These are phyloP conservation scores for Myotis vivesi DNA, from an alignment of 2,797 vertebrate genomes.

Conservation along the genomic window DNA sequence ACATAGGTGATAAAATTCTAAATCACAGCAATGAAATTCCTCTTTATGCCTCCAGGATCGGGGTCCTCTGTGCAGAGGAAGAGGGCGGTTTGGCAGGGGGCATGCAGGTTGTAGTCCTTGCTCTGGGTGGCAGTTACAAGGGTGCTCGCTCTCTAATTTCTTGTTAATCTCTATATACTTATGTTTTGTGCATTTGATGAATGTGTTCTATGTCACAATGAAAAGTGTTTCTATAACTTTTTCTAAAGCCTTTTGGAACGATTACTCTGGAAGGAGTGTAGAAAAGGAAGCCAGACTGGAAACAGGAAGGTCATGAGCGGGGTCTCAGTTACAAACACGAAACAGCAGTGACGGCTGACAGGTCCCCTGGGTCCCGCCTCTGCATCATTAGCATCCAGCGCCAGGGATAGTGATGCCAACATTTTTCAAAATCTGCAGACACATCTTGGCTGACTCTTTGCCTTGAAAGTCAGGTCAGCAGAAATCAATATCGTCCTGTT, in stretches of 20 bases:
- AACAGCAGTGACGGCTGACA: neutral
- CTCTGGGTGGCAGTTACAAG: neutral
- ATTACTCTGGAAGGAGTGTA: neutral
- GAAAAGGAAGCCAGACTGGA: neutral
- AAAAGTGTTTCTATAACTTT: neutral
- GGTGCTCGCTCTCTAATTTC: neutral
- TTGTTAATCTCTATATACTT: neutral
- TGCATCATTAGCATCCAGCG: neutral
- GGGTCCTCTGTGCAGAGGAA: neutral
- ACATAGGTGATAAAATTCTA: neutral
- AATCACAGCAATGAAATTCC: neutral
- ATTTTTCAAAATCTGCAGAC: constrained; percentile 42
- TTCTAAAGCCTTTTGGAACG: neutral
- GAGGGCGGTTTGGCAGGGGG: neutral
- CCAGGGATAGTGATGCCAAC: neutral
- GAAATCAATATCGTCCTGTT: constrained; percentile 22
- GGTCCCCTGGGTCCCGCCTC: neutral
- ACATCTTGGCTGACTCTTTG: neutral
- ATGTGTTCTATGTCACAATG: neutral
- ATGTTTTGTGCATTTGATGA: neutral
- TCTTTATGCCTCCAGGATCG: neutral
- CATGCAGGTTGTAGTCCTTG: neutral
- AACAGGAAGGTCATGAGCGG: neutral
- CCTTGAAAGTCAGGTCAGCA: neutral
- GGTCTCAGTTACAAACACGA: neutral